A percentile compares a stretch with the other conserved stretches of the same genome.
Evolutionary conservation across 2,113 vertebrate species (phyloP).

Genomic region (Chaetops frenatus): DNA sequence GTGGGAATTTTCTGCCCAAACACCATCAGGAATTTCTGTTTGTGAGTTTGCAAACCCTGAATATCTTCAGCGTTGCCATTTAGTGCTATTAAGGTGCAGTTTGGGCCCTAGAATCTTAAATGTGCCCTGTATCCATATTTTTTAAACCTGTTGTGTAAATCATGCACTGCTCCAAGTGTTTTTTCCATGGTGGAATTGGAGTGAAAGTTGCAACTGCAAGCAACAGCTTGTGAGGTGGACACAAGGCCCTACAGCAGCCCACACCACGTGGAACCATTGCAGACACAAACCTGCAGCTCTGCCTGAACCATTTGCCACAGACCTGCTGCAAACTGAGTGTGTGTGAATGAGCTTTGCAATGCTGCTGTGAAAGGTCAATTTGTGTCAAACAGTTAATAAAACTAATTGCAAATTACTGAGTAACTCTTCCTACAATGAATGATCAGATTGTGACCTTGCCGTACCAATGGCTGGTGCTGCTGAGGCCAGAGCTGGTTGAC

Average conservation of each 20-base stretch:
- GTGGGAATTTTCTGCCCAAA: background rate
- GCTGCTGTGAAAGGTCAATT: background rate
- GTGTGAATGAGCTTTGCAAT: background rate
- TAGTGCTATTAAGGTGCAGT: background rate
- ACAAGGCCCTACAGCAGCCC: background rate
- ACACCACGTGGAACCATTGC: background rate
- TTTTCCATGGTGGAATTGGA: background rate
- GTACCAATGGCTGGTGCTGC: background rate
- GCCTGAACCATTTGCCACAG: background rate
- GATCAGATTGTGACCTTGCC: background rate
- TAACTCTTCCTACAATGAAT: accelerated
- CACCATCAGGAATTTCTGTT: background rate
- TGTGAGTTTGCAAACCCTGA: background rate
- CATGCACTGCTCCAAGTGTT: accelerated
- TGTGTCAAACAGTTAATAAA: background rate
- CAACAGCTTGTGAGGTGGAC: background rate
- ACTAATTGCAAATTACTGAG: background rate
- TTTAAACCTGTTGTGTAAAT: background rate
- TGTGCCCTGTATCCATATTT: background rate
- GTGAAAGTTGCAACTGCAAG: background rate
- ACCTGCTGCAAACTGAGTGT: background rate
- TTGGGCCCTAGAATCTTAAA: background rate
- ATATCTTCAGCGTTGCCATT: background rate
- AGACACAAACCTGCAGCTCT: background rate
- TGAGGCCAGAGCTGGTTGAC: background rate